These are phyloP conservation scores for Siniperca undulata DNA, from an alignment of 2,797 vertebrate genomes.

Conservation along the genomic window DNA sequence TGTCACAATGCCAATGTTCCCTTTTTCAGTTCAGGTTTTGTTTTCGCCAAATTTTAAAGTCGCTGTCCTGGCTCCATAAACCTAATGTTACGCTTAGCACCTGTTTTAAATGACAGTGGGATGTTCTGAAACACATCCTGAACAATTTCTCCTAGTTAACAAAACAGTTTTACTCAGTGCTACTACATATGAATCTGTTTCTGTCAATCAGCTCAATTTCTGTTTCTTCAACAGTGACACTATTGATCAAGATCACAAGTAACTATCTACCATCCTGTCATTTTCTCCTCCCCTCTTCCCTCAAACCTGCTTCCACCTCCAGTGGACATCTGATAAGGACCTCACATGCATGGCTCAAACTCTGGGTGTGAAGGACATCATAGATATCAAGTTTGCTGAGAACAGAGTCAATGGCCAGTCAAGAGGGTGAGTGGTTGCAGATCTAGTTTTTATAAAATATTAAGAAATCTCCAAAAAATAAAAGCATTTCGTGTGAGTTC, in stretches of 20 bases:
- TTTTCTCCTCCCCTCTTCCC: background rate
- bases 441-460: background rate
- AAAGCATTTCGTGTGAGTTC: background rate
- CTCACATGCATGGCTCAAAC: conserved; percentile 87
- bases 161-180: background rate
- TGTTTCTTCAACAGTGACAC: background rate
- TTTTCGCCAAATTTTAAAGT: no score
- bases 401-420: conserved; percentile 96
- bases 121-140: background rate
- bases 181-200: background rate
- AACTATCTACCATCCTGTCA: background rate
- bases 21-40: no score
- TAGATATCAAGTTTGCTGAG: conserved; percentile 94
- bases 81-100: background rate
- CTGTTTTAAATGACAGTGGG: background rate
- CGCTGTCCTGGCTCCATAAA: no score
- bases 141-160: background rate
- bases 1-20: no score
- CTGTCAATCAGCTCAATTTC: background rate
- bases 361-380: conserved; percentile 91
- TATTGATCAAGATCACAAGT: conserved; percentile 7
- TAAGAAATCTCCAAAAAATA: background rate
- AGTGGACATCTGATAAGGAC: conserved; percentile 97
- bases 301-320: conserved; percentile 40
- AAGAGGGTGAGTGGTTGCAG: conserved; percentile 89